Evolutionary conservation across 2,888 invertebrate genomes (phyloP).

Genomic region (Cotesia congregata): DNA sequence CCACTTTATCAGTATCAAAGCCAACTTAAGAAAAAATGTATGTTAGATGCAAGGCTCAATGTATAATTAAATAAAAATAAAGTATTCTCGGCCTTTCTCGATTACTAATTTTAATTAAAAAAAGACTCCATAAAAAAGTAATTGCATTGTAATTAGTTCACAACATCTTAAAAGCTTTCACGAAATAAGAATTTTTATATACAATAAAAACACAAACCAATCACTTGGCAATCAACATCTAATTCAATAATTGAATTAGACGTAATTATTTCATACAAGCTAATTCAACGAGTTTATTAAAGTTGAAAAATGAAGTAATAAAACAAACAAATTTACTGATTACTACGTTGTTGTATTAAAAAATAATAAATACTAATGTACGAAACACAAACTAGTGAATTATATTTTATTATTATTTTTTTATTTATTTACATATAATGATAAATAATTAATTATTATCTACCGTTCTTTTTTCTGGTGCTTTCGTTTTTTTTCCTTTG

Average conservation of each 20-base stretch:
- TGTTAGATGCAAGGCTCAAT: neutral
- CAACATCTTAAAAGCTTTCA: neutral
- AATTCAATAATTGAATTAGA: neutral
- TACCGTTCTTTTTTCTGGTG: neutral
- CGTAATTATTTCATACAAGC: neutral
- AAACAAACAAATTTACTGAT: neutral
- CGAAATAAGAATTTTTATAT: neutral
- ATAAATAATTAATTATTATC: neutral
- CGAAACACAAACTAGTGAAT: neutral
- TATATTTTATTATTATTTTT: no score
- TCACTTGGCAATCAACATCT: neutral
- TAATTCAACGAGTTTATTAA: neutral
- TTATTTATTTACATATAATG: neutral
- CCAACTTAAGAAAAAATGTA: neutral
- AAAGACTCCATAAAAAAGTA: neutral
- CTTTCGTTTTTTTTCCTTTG: constrained; percentile 57
- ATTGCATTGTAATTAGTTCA: neutral
- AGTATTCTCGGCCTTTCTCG: neutral
- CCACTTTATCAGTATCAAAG: neutral
- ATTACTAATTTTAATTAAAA: neutral
- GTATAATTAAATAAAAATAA: neutral
- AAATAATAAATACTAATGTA: constrained; percentile 11
- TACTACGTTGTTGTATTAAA: constrained; percentile 30
- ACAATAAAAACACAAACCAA: neutral
- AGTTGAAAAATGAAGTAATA: neutral